Evolutionary conservation across 2,113 vertebrate species (phyloP).

Genomic region (Oncorhynchus nerka): DNA sequence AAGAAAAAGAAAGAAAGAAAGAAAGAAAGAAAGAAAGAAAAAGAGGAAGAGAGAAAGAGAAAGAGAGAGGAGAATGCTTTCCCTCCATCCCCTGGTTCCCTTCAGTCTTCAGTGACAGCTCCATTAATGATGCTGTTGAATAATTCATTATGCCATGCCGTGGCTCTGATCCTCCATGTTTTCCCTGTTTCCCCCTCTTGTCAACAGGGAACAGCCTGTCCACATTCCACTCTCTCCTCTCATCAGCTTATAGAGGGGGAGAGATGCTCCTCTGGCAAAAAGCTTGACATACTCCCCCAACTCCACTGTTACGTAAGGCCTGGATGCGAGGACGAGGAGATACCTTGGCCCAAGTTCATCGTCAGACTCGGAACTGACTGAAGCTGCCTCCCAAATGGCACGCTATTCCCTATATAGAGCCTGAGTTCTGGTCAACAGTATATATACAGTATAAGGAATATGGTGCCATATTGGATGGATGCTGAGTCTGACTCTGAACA

Average conservation of each 20-base stretch:
- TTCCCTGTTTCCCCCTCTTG: slow-evolving; percentile 25
- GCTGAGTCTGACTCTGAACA: too few species aligned
- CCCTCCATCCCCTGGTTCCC: slow-evolving; percentile 28
- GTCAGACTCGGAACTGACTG: background rate
- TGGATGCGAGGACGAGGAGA: background rate
- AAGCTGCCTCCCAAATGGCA: background rate
- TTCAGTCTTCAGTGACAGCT: slow-evolving; percentile 23
- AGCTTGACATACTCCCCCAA: background rate
- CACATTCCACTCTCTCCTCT: slow-evolving; percentile 21
- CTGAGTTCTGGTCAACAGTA: too few species aligned
- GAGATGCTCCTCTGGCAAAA: slow-evolving; percentile 6
- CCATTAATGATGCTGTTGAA: slow-evolving; percentile 44
- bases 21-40: background rate
- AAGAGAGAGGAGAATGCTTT: background rate
- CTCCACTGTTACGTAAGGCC: slow-evolving; percentile 40
- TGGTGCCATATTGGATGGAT: background rate
- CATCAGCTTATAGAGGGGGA: background rate
- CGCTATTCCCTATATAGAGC: too few species aligned
- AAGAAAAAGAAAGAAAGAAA: background rate
- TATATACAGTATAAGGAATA: background rate
- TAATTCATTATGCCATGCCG: slow-evolving; percentile 30
- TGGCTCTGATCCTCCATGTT: slow-evolving; percentile 30
- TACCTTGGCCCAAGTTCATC: too few species aligned
- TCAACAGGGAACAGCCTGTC: slow-evolving; percentile 56
- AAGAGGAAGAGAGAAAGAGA: background rate